Evolutionary conservation across 1,140 invertebrate genomes (phyloP).

Genomic region (Hylaeus anthracinus): DNA sequence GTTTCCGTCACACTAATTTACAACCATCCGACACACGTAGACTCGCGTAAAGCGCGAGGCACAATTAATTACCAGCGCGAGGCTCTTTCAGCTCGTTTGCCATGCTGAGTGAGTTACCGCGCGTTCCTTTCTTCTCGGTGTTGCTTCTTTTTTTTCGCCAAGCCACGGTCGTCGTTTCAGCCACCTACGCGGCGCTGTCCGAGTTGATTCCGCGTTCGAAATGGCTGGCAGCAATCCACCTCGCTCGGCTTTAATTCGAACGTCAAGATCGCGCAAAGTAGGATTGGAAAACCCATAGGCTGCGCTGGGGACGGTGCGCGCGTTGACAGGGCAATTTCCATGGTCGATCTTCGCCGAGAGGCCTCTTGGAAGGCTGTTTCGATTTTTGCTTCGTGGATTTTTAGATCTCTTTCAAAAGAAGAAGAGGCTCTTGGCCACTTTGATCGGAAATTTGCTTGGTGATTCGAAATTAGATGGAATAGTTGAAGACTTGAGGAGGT

Average conservation of each 20-base stretch:
- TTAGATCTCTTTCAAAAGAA: no score
- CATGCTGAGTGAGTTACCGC: slow-evolving; percentile 69
- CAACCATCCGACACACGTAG: slow-evolving; percentile 50
- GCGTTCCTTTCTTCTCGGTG: slow-evolving; percentile 65
- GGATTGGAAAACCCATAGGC: background rate
- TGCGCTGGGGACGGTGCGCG: background rate
- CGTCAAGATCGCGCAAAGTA: slow-evolving; percentile 37
- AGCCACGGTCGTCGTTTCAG: slow-evolving; percentile 31
- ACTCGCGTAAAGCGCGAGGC: slow-evolving; percentile 63
- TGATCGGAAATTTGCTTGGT: no score
- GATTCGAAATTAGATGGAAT: no score
- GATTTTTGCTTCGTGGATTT: background rate
- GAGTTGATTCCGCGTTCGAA: slow-evolving; percentile 46
- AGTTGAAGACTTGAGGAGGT: no score
- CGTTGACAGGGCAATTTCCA: slow-evolving; percentile 30
- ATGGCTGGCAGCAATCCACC: slow-evolving; percentile 48
- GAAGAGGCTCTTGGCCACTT: no score
- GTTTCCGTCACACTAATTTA: slow-evolving; percentile 69
- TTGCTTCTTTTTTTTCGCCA: slow-evolving; percentile 17
- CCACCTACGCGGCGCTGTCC: slow-evolving; percentile 59
- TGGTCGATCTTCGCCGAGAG: background rate
- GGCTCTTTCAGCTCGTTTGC: slow-evolving; percentile 72
- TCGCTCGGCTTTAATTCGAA: slow-evolving; percentile 55
- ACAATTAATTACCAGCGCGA: slow-evolving; percentile 73
- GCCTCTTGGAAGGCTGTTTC: background rate